These are phyloP conservation scores for Octonoba sinensis DNA, from an alignment of 2,888 invertebrate species.

Conservation along the genomic window DNA sequence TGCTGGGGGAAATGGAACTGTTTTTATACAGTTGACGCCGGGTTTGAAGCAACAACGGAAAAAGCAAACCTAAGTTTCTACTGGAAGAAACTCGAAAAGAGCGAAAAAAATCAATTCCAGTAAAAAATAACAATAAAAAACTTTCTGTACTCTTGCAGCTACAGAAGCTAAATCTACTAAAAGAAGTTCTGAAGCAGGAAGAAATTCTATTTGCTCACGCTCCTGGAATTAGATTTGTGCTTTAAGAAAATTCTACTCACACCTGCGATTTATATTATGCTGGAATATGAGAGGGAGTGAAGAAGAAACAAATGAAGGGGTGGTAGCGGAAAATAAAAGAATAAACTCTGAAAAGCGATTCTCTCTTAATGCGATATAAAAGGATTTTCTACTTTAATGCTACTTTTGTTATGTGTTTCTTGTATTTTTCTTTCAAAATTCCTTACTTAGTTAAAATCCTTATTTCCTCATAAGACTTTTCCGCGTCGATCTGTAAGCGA, in stretches of 20 bases:
- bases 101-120: constrained; percentile 12
- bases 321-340: not conserved
- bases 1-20: constrained; percentile 10
- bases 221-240: constrained; percentile 58
- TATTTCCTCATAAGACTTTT: constrained; percentile 8
- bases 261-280: constrained; percentile 62
- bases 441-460: constrained; percentile 38
- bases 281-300: constrained; percentile 29
- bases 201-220: constrained; percentile 53
- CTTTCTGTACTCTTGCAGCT: too few species aligned
- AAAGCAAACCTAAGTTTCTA: constrained; percentile 12
- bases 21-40: constrained; percentile 36
- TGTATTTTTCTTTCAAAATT: constrained; percentile 9
- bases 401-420: constrained; percentile 13
- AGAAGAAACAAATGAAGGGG: constrained; percentile 3
- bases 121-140: constrained; percentile 28
- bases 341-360: constrained; percentile 24
- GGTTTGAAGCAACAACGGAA: constrained; percentile 23
- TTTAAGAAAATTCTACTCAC: constrained; percentile 60
- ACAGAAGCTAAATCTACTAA: constrained; percentile 7
- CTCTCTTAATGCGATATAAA: constrained; percentile 50
- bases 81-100: constrained; percentile 1
- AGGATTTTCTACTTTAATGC: constrained; percentile 51
- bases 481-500: constrained; percentile 2
- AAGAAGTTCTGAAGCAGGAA: constrained; percentile 33